phyloP scores from a whole-genome alignment of 2,113 vertebrate genomes.

The Lepus europaeus region DNA sequence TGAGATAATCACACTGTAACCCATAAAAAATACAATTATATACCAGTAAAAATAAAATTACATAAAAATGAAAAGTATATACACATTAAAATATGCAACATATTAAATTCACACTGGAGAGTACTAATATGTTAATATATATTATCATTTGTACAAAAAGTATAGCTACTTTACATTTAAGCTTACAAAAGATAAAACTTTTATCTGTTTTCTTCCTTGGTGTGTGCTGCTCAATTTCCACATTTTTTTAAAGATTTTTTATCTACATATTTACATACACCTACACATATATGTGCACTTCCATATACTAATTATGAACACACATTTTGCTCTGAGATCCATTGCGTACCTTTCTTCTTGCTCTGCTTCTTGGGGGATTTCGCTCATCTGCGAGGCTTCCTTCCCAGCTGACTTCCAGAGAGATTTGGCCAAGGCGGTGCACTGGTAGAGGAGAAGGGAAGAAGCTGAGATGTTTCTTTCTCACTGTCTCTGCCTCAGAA shows the following conservation, averaged over 20 bases:
- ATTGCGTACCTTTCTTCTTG: neutral
- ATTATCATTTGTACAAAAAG: neutral
- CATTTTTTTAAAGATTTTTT: conserved; percentile 15
- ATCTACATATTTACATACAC: too few relatives aligned
- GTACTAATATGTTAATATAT: neutral
- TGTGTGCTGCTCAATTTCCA: conserved; percentile 3
- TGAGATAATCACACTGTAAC: too few relatives aligned
- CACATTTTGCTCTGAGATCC: neutral
- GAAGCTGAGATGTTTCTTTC: neutral
- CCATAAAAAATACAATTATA: too few relatives aligned
- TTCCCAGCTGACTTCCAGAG: neutral
- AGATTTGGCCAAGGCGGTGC: neutral
- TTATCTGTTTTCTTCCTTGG: conserved; percentile 18
- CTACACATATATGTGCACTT: neutral
- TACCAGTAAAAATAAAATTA: neutral
- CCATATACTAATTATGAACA: neutral
- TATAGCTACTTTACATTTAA: conserved; percentile 10
- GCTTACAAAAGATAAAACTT: conserved; percentile 18
- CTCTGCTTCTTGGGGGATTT: neutral
- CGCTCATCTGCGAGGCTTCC: neutral
- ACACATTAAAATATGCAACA: neutral
- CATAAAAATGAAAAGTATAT: neutral
- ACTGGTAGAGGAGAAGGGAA: neutral
- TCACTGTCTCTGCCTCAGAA: neutral
- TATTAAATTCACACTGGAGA: neutral